Evolutionary conservation across 2,113 vertebrate genomes (phyloP).

Genomic region (Mus musculus): DNA sequence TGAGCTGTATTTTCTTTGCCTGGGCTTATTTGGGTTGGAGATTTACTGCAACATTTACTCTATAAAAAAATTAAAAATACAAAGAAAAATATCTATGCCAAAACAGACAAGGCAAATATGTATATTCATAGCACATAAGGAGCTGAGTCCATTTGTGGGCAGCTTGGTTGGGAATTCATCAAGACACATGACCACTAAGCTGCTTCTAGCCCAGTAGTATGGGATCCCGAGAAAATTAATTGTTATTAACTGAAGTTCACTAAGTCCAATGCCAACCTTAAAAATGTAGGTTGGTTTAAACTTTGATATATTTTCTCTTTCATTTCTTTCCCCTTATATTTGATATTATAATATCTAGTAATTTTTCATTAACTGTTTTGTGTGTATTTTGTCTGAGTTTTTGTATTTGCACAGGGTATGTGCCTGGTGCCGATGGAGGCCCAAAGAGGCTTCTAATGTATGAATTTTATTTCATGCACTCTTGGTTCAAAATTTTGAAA

Average conservation of each 20-base stretch:
- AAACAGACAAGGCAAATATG: conserved; percentile 14
- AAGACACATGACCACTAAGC: background rate
- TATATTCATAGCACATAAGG: background rate
- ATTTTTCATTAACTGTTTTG: background rate
- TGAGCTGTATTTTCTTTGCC: too few relatives aligned
- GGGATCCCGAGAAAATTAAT: background rate
- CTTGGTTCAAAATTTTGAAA: conserved; percentile 51
- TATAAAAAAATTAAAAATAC: background rate
- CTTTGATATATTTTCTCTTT: background rate
- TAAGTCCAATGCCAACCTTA: background rate
- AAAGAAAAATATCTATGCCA: background rate
- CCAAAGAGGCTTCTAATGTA: background rate
- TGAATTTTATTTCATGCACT: conserved; percentile 17
- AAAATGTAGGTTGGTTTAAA: background rate
- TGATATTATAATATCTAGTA: background rate
- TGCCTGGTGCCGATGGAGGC: background rate
- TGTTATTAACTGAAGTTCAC: background rate
- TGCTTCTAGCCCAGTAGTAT: background rate
- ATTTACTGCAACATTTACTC: background rate
- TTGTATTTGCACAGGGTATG: background rate
- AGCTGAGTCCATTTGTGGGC: background rate
- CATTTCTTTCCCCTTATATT: background rate
- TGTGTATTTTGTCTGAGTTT: background rate
- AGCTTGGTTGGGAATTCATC: conserved; percentile 18
- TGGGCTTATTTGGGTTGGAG: too few relatives aligned